phyloP scores from a whole-genome alignment of 2,797 vertebrate species.

The Gymnodraco acuticeps region DNA sequence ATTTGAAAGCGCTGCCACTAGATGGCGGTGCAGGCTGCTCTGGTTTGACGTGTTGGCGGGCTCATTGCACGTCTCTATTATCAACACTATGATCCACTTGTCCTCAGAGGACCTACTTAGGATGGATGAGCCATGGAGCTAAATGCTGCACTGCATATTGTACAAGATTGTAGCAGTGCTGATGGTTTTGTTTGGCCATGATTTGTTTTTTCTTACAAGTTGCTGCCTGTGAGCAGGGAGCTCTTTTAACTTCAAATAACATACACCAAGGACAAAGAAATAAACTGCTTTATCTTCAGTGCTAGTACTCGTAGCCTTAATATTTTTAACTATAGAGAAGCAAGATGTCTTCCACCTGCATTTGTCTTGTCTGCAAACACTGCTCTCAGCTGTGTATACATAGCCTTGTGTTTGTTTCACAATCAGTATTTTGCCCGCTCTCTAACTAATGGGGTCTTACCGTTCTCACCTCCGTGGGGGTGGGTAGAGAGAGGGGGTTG shows the following conservation, averaged over 20 bases:
- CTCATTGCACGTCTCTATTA: conserved; percentile 66
- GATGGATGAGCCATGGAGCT: conserved; percentile 73
- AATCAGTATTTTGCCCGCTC: conserved; percentile 29
- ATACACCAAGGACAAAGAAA: conserved; percentile 41
- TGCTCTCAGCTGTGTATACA: conserved; percentile 34
- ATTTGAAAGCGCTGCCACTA: conserved; percentile 64
- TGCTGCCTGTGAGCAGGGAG: conserved; percentile 33
- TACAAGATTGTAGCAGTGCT: conserved; percentile 53
- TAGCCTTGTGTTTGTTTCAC: conserved; percentile 38
- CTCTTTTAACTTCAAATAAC: conserved; percentile 51
- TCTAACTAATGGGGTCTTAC: conserved; percentile 79
- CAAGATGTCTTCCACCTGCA: conserved; percentile 34
- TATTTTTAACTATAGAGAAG: conserved; percentile 25
- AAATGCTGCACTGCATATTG: conserved; percentile 74
- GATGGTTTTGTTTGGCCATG: conserved; percentile 46
- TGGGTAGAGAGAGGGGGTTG: conserved; percentile 89
- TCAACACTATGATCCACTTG: conserved; percentile 75
- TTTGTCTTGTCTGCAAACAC: conserved; percentile 40
- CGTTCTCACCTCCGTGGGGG: conserved; percentile 93
- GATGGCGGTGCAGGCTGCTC: conserved; percentile 74
- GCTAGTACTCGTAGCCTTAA: conserved; percentile 22
- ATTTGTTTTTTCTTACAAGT: conserved; percentile 52
- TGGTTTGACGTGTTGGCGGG: not conserved
- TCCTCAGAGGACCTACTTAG: conserved; percentile 83
- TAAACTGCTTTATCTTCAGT: conserved; percentile 19